Percentiles rank a stretch among this genome's conserved stretches.
Conservation (phyloP, 1,140 invertebrate species). For the Schlechtendalia chinensis region DNA sequence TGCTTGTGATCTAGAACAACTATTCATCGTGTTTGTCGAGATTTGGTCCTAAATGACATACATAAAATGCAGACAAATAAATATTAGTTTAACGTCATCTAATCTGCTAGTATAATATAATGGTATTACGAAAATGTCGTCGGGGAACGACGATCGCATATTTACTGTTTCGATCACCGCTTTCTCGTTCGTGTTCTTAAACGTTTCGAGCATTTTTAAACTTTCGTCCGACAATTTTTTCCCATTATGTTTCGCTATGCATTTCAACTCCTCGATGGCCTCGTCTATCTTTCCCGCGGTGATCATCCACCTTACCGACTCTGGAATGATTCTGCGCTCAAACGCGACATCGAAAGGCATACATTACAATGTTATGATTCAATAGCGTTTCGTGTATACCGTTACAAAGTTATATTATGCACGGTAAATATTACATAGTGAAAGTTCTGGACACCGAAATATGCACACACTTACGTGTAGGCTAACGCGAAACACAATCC, state of each 20-base stretch:
- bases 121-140: no score
- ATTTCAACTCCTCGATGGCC: conserved; percentile 60
- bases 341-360: not conserved
- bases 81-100: no score
- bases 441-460: no score
- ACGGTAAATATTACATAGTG: no score
- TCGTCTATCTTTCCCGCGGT: conserved; percentile 59
- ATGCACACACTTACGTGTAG: conserved; percentile 19
- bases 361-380: no score
- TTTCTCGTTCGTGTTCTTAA: conserved; percentile 53
- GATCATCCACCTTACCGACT: conserved; percentile 66
- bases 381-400: no score
- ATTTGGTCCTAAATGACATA: not conserved
- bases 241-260: conserved; percentile 61
- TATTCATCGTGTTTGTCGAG: not conserved
- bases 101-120: no score
- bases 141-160: no score
- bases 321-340: conserved; percentile 62
- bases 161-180: conserved; percentile 53
- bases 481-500: conserved; percentile 60
- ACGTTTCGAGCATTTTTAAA: conserved; percentile 52
- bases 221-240: conserved; percentile 58
- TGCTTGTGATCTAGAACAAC: conserved; percentile 50
- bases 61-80: no score
- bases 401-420: no score